Conservation (phyloP, 92 coral and sea anemone species). For the Plumapathes pennacea region DNA sequence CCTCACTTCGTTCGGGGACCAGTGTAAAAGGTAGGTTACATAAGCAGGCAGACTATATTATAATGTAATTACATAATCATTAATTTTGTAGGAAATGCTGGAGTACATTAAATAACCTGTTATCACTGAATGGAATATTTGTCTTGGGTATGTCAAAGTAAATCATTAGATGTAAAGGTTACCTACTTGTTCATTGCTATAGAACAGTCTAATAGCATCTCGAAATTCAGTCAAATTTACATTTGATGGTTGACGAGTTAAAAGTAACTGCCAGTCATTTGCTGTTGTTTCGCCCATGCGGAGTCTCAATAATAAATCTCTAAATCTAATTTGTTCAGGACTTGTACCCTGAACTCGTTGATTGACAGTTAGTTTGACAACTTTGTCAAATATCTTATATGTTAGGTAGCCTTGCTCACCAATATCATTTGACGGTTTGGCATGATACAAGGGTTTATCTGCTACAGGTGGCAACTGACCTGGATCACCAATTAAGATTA, state of each 20-base stretch:
- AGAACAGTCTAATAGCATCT: slow-evolving; percentile 2
- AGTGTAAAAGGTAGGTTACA: no score
- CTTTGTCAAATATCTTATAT: slow-evolving; percentile 25
- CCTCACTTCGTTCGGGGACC: no score
- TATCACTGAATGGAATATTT: slow-evolving; percentile 5
- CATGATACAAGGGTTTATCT: slow-evolving; percentile 31
- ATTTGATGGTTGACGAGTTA: slow-evolving; percentile 23
- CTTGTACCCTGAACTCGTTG: slow-evolving; percentile 48
- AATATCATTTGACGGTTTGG: slow-evolving; percentile 2
- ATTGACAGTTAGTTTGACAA: slow-evolving; percentile 17
- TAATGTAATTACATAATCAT: no score
- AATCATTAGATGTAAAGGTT: no score
- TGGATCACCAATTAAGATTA: slow-evolving; percentile 51
- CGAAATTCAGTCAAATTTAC: slow-evolving; percentile 5
- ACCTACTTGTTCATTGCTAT: neutral
- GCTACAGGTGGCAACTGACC: slow-evolving; percentile 34
- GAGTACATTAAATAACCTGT: no score
- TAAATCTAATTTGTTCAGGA: slow-evolving; percentile 39
- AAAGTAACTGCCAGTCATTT: slow-evolving; percentile 23
- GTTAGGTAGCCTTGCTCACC: slow-evolving; percentile 39
- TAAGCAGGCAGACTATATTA: no score
- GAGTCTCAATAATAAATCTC: slow-evolving; percentile 14
- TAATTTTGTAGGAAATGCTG: no score
- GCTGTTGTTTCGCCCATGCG: slow-evolving; percentile 14
- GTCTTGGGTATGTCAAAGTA: no score